A percentile compares a stretch with the other conserved stretches of the same genome.
These are phyloP conservation scores for Peromyscus polionotus DNA, from an alignment of 2,113 vertebrate genomes.

Conservation along the genomic window DNA sequence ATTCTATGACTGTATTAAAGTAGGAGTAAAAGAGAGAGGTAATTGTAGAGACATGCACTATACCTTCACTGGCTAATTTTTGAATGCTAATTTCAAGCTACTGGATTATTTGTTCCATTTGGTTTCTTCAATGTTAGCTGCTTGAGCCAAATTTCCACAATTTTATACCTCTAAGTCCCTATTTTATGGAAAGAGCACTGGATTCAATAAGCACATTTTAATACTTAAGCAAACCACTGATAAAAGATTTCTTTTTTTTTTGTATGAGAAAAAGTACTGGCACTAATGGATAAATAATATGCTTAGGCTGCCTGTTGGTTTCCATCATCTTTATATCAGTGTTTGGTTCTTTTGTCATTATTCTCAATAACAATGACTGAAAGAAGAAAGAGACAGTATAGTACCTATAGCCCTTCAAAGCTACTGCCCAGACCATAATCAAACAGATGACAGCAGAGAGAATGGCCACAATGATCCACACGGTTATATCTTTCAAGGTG, in stretches of 20 bases:
- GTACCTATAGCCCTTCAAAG: slow-evolving; percentile 93
- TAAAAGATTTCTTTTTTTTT: background rate
- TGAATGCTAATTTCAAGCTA: background rate
- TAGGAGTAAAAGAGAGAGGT: background rate
- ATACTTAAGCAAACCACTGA: background rate
- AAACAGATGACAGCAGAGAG: slow-evolving; percentile 91
- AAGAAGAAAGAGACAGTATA: slow-evolving; percentile 19
- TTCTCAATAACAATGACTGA: background rate
- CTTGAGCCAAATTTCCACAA: background rate
- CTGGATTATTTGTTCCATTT: background rate
- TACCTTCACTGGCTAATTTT: background rate
- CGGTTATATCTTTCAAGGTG: slow-evolving; percentile 87
- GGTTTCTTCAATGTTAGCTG: background rate
- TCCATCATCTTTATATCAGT: background rate
- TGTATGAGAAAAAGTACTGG: background rate
- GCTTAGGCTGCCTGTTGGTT: background rate
- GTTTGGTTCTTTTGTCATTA: background rate
- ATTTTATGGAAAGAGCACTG: background rate
- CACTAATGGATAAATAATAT: slow-evolving; percentile 25
- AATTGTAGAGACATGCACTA: background rate
- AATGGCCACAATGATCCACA: slow-evolving; percentile 92
- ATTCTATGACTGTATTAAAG: background rate
- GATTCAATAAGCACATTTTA: slow-evolving; percentile 8
- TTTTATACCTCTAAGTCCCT: background rate
- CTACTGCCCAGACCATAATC: slow-evolving; percentile 90